Conservation (phyloP, 2,797 vertebrate species). For the Intellagama lesueurii region DNA sequence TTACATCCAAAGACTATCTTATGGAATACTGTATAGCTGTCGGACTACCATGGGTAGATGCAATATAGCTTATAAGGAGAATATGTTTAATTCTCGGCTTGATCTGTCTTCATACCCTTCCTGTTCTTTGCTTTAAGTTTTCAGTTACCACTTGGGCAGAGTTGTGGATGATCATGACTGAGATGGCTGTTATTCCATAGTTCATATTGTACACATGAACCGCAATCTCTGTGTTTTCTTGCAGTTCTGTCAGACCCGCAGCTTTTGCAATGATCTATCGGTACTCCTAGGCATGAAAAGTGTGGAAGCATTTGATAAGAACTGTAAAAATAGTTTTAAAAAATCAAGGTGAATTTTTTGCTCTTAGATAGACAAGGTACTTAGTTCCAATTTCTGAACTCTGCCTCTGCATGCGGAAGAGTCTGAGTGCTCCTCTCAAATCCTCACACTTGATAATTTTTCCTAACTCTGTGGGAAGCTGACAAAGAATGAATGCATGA, state of each 20-base stretch:
- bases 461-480: background rate
- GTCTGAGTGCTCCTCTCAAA: background rate
- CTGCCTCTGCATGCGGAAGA: background rate
- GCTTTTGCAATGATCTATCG: background rate
- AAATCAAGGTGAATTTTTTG: background rate
- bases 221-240: background rate
- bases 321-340: constrained; percentile 2
- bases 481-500: background rate
- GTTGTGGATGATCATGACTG: background rate
- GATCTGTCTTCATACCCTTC: background rate
- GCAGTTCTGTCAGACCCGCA: background rate
- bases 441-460: background rate
- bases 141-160: background rate
- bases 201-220: background rate
- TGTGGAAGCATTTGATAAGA: background rate
- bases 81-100: background rate
- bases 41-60: background rate
- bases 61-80: background rate
- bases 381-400: constrained; percentile 20
- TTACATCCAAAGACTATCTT: background rate
- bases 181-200: background rate
- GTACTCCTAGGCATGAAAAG: background rate
- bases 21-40: background rate
- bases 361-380: background rate
- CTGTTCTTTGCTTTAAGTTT: background rate